Percentiles rank a stretch among this genome's conserved stretches.
These are phyloP conservation scores for Acanthis flammea DNA, from an alignment of 2,797 vertebrate species.

Conservation along the genomic window DNA sequence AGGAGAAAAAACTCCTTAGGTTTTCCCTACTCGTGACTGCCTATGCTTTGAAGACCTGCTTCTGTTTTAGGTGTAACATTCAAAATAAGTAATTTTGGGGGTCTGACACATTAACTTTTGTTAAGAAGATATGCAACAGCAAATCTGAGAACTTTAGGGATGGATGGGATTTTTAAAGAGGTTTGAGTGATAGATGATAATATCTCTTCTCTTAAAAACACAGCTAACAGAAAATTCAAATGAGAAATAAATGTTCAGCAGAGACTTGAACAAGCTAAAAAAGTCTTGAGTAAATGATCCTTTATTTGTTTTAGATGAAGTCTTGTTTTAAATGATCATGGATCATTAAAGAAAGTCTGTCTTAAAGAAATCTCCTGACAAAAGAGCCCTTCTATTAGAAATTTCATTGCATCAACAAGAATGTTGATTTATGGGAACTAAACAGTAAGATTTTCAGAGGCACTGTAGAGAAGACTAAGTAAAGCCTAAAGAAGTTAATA, in stretches of 20 bases:
- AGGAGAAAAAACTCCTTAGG: not conserved
- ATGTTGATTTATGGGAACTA: not conserved
- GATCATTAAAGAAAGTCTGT: not conserved
- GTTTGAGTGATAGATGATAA: not conserved
- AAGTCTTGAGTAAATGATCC: not conserved
- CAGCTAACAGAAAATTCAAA: not conserved
- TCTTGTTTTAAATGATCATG: not conserved
- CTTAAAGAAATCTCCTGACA: not conserved
- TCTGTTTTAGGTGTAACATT: not conserved
- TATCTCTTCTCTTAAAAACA: not conserved
- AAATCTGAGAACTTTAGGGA: not conserved
- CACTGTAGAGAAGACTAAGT: not conserved
- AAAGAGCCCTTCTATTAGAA: not conserved
- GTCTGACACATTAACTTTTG: not conserved
- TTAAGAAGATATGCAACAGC: not conserved
- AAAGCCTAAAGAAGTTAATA: not conserved
- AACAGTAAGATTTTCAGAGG: not conserved
- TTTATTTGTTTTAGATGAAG: not conserved
- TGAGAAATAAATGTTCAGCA: not conserved
- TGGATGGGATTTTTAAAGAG: not conserved
- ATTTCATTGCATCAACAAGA: not conserved
- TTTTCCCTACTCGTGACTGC: not conserved
- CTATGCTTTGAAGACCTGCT: not conserved
- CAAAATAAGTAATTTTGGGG: not conserved
- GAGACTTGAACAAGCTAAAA: not conserved